phyloP scores from a whole-genome alignment of 2,888 invertebrate genomes.

The Belgica antarctica region DNA sequence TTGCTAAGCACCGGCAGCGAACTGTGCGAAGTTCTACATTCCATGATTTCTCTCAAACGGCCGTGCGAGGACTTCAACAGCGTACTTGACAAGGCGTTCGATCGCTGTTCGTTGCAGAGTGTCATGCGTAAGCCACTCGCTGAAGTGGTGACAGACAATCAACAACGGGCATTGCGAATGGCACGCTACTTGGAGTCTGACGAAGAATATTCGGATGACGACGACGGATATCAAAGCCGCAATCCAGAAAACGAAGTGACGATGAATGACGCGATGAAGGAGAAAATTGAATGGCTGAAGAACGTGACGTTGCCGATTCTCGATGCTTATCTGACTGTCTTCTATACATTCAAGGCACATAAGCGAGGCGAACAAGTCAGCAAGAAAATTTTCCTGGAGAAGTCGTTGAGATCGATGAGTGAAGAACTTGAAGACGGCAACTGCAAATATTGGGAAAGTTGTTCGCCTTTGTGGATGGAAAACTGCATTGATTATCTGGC shows the following conservation, averaged over 20 bases:
- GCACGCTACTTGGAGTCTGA: not conserved
- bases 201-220: not conserved
- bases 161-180: not conserved
- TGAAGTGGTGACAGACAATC: not conserved
- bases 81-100: not conserved
- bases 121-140: slow-evolving; percentile 16
- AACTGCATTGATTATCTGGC: not conserved
- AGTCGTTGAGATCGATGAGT: not conserved
- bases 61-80: not conserved
- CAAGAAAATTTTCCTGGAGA: not conserved
- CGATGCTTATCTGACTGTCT: not conserved
- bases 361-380: not conserved
- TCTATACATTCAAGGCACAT: not conserved
- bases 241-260: slow-evolving; percentile 18
- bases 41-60: not conserved
- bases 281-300: slow-evolving; percentile 9
- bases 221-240: not conserved
- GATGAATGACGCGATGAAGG: not conserved
- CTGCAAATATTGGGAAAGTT: slow-evolving; percentile 17
- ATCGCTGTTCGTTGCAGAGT: not conserved
- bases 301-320: not conserved
- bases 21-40: not conserved
- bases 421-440: not conserved
- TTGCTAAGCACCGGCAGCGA: not conserved
- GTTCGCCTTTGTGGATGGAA: not conserved